Conservation (phyloP, 2,888 invertebrate species). For the Ornithoptera alexandrae region DNA sequence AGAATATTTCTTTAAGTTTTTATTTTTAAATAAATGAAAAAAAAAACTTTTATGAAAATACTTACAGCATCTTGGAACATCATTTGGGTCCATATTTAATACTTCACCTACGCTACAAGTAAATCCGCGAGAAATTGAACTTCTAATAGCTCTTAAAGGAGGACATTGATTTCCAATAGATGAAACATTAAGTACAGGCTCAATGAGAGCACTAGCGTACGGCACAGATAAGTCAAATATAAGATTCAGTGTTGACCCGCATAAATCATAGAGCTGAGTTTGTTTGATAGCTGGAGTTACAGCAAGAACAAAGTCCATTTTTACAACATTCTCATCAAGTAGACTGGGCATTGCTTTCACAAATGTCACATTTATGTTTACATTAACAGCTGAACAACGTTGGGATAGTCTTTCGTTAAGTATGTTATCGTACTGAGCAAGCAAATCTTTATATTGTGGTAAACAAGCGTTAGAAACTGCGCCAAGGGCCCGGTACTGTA, state of each 20-base stretch:
- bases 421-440: constrained; percentile 88
- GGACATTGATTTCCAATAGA: constrained; percentile 96
- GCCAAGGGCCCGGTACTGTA: constrained; percentile 93
- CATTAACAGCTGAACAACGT: constrained; percentile 95
- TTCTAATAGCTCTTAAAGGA: constrained; percentile 91
- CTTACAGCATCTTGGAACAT: constrained; percentile 95
- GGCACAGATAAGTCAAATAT: constrained; percentile 97
- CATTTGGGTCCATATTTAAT: constrained; percentile 94
- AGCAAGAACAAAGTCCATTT: constrained; percentile 93
- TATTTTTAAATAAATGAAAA: not conserved
- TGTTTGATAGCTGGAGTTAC: constrained; percentile 93
- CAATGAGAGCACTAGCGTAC: constrained; percentile 93
- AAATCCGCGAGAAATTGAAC: constrained; percentile 92
- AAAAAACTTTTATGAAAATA: constrained; percentile 1
- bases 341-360: constrained; percentile 89
- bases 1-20: not conserved
- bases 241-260: constrained; percentile 94
- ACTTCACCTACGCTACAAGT: constrained; percentile 97
- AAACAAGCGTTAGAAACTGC: constrained; percentile 92
- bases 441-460: constrained; percentile 90
- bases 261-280: constrained; percentile 95
- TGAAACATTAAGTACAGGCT: constrained; percentile 92
- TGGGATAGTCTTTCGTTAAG: constrained; percentile 92
- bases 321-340: constrained; percentile 91
- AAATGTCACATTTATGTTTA: constrained; percentile 96